These are phyloP conservation scores for Dipodomys spectabilis DNA, from an alignment of 2,113 vertebrate species.

Conservation along the genomic window DNA sequence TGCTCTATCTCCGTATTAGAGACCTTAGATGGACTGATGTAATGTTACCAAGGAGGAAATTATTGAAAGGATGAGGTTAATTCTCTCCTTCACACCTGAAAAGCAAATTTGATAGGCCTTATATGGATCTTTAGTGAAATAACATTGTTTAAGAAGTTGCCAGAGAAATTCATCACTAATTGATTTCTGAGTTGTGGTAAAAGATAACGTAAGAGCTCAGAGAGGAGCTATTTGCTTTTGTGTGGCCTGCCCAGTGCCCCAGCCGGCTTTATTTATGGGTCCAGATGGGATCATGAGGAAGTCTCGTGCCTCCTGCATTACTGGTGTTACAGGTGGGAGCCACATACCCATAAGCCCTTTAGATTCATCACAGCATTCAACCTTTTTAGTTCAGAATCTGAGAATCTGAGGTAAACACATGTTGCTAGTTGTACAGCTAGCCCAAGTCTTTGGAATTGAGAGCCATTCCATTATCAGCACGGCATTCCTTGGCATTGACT, in stretches of 20 bases:
- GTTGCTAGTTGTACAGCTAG: not conserved
- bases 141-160: constrained; percentile 88
- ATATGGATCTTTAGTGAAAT: constrained; percentile 87
- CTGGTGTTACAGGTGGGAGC: too few species aligned
- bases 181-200: constrained; percentile 88
- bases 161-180: constrained; percentile 86
- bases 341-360: not conserved
- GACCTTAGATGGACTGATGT: constrained; percentile 57
- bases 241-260: constrained; percentile 76
- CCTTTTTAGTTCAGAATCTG: not conserved
- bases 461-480: not conserved
- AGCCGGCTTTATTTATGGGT: constrained; percentile 40
- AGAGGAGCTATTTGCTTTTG: constrained; percentile 73
- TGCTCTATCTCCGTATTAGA: constrained; percentile 65
- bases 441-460: not conserved
- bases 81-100: constrained; percentile 87
- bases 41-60: constrained; percentile 76
- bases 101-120: constrained; percentile 81
- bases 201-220: constrained; percentile 74
- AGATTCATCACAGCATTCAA: not conserved
- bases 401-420: not conserved
- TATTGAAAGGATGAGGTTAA: constrained; percentile 82
- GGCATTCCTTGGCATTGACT: not conserved
- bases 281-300: too few species aligned
- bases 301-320: too few species aligned